A percentile compares a stretch with the other conserved stretches of the same genome.
phyloP scores from a whole-genome alignment of 2,113 vertebrate species.

The Megalops atlanticus region DNA sequence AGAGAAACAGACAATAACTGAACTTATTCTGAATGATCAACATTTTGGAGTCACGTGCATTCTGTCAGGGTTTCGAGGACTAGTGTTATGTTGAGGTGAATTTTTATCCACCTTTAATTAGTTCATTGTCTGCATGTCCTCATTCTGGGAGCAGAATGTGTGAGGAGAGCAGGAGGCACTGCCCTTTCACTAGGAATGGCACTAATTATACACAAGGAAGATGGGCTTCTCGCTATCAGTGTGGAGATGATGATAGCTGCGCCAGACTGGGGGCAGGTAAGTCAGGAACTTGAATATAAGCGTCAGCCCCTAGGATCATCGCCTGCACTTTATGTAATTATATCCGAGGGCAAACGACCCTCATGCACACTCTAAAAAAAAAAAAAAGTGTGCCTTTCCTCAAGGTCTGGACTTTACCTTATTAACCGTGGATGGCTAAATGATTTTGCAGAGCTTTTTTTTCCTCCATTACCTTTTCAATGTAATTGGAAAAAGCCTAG shows the following conservation, averaged over 20 bases:
- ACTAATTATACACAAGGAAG: neutral
- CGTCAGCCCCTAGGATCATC: neutral
- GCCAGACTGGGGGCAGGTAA: neutral
- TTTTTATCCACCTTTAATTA: slow-evolving; percentile 36
- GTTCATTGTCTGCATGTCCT: neutral
- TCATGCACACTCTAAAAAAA: neutral
- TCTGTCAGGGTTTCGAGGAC: slow-evolving; percentile 17
- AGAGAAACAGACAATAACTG: no score
- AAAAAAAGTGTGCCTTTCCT: neutral
- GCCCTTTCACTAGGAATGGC: slow-evolving; percentile 21
- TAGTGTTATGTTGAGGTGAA: slow-evolving; percentile 26
- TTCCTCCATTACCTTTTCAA: neutral
- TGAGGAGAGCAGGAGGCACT: neutral
- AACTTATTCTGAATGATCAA: no score
- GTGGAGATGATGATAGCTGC: neutral
- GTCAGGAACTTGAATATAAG: neutral
- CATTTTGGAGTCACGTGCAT: no score
- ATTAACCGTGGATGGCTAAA: neutral
- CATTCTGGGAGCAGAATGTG: neutral
- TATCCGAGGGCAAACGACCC: neutral
- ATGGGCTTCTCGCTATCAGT: neutral
- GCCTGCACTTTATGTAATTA: neutral
- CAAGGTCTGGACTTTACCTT: slow-evolving; percentile 2
- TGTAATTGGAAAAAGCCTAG: neutral
- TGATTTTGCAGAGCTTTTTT: neutral